Evolutionary conservation across 2,113 vertebrate genomes (phyloP), one percentile per base, ranked within the genome.

Genomic region (Hemichromis elongatus): DNA sequence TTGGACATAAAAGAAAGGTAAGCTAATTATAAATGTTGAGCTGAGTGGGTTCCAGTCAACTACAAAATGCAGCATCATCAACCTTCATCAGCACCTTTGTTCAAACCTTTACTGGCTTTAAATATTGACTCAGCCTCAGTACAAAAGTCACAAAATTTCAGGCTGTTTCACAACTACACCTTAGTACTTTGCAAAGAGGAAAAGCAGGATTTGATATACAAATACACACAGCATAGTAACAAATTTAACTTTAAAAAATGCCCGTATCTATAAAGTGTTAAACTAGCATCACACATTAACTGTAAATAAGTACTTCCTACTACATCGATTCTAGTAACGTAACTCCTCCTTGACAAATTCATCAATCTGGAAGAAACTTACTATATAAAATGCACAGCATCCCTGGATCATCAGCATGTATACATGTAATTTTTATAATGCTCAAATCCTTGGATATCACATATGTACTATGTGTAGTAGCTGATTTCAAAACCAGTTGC

Each of bases 381-480:
- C 19, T 63, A 21, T 12, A 54, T 37, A 21, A 37, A 63, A 7
- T 37, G 0, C 6, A 5, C 9, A 13, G 19, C 7, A 11, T 66
- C 19, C 2, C 61, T 21, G 33, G 35, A 66, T 66, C 3, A 37
- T 66, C 61, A 66, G 13, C 61, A 66, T 66, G 13, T 66, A 1
- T 66, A 37, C 33, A 37, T n/a, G 12, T 21, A 63, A 57, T 28
- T 57, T 53, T 10, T 57, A 57, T 28, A 28, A 26, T 0, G 0
- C 0, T 63, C 30, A 63, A 63, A 63, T 35, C 30, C 30, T 61
- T 12, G 18, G 0, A 61, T n/a, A 61, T 61, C 30, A 61, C 35
- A 61, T 4, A n/a, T 33, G 28, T 2, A 61, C 5, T n/a, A 35
- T 7, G 18, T 7, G 18, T 35, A 35, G 9, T 0, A 2, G 0